These are phyloP conservation scores for Leptopilina clavipes DNA, from an alignment of 1,140 invertebrate species.

Conservation along the genomic window DNA sequence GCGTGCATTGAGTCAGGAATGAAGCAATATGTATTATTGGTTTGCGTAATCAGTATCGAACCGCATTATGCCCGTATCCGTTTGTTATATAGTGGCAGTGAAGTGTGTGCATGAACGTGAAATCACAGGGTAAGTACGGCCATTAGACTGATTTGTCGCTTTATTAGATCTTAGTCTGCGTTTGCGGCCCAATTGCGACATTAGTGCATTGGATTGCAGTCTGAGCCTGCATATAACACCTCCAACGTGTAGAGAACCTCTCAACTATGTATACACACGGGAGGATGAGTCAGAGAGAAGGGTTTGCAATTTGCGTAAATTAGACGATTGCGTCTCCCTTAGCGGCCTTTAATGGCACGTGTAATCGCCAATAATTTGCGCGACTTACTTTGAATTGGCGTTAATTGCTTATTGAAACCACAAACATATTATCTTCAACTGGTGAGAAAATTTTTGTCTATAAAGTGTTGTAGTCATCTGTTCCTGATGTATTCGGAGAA, in stretches of 20 bases:
- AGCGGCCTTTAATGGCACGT: conserved; percentile 59
- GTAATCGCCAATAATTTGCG: conserved; percentile 64
- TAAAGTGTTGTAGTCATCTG: background rate
- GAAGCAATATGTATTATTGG: conserved; percentile 22
- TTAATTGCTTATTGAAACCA: conserved; percentile 38
- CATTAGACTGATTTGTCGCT: conserved; percentile 74
- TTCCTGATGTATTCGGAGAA: too few species aligned
- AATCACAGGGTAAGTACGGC: conserved; percentile 41
- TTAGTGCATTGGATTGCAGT: conserved; percentile 38
- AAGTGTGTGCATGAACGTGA: conserved; percentile 42
- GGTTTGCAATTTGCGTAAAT: conserved; percentile 73
- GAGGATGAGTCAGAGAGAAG: conserved; percentile 35
- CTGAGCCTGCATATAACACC: conserved; percentile 27
- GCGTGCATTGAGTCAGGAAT: background rate
- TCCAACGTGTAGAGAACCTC: conserved; percentile 13
- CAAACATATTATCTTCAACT: conserved; percentile 20
- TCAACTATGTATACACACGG: conserved; percentile 1
- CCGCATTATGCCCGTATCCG: conserved; percentile 49
- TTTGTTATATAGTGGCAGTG: conserved; percentile 24
- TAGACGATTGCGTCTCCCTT: conserved; percentile 64
- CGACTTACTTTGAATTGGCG: conserved; percentile 26
- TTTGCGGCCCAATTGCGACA: conserved; percentile 56
- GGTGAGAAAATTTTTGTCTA: background rate
- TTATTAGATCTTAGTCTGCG: conserved; percentile 73
- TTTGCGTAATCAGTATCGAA: conserved; percentile 40